These are phyloP conservation scores for Phrynocephalus versicolor DNA, from an alignment of 2,113 vertebrate genomes.

Conservation along the genomic window DNA sequence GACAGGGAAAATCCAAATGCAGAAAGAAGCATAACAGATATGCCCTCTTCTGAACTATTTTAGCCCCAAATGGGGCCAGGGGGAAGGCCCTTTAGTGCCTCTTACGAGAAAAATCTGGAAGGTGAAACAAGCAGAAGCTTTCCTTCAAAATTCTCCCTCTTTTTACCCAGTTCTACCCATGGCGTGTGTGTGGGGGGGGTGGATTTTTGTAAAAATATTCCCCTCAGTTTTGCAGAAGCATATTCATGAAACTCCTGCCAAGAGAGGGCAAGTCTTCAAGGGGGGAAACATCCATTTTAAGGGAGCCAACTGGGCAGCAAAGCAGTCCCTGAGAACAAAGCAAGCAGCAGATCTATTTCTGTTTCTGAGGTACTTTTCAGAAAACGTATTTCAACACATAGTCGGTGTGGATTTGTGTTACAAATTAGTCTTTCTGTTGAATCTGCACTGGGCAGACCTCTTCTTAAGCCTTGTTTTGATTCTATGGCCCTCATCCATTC, in stretches of 20 bases:
- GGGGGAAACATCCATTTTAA: not conserved
- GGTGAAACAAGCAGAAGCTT: not conserved
- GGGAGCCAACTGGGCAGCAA: not conserved
- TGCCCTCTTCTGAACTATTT: not conserved
- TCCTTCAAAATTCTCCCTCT: too few relatives aligned
- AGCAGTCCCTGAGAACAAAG: not conserved
- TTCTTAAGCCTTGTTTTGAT: too few relatives aligned
- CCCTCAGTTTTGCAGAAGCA: not conserved
- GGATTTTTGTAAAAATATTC: not conserved
- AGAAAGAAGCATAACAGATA: too few relatives aligned
- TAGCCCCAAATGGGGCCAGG: not conserved
- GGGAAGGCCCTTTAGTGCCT: too few relatives aligned
- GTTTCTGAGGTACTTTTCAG: not conserved
- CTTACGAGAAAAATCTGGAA: too few relatives aligned
- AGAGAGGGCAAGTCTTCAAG: not conserved
- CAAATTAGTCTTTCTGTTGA: too few relatives aligned
- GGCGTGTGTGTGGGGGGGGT: too few relatives aligned
- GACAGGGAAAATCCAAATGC: not conserved
- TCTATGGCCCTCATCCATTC: not conserved
- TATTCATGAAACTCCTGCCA: fast-evolving
- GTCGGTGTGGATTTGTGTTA: too few relatives aligned
- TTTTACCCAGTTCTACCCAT: not conserved
- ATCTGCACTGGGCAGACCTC: too few relatives aligned
- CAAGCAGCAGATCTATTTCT: not conserved
- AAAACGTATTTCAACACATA: not conserved